These are phyloP conservation scores for Andrena dorsata DNA, from an alignment of 2,888 invertebrate species.

Conservation along the genomic window DNA sequence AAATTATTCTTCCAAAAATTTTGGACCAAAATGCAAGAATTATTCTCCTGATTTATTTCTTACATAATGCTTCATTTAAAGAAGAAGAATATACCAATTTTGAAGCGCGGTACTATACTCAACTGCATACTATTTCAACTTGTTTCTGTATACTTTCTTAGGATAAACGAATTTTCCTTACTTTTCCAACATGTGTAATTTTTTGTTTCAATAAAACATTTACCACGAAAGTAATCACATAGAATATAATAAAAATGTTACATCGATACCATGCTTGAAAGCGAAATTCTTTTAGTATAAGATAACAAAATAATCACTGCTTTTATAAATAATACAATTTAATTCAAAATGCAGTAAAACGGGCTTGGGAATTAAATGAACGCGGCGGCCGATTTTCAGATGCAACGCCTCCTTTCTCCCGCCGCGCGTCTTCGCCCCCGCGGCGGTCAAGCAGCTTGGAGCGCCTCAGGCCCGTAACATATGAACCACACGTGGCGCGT, in stretches of 20 bases:
- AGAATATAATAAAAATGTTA: background rate
- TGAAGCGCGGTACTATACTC: slow-evolving; percentile 7
- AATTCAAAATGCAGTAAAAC: background rate
- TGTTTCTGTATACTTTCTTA: slow-evolving; percentile 17
- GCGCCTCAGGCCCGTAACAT: no score
- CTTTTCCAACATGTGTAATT: slow-evolving; percentile 11
- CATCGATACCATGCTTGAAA: background rate
- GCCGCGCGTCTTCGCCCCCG: no score
- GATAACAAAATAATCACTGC: no score
- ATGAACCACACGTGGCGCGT: no score
- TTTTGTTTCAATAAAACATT: slow-evolving; percentile 16
- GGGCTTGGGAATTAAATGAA: no score
- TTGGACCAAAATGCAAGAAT: slow-evolving; percentile 33
- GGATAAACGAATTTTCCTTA: slow-evolving; percentile 15
- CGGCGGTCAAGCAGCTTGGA: no score
- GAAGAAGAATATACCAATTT: slow-evolving; percentile 14
- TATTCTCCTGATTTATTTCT: slow-evolving; percentile 18
- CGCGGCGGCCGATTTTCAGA: no score
- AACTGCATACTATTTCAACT: background rate
- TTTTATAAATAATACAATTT: background rate
- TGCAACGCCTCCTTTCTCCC: no score
- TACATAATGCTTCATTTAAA: background rate
- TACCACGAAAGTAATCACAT: background rate
- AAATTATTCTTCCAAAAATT: slow-evolving; percentile 38
- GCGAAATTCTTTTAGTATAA: no score